Conservation (phyloP, 1,140 invertebrate species). For the Sycophila sp. region DNA sequence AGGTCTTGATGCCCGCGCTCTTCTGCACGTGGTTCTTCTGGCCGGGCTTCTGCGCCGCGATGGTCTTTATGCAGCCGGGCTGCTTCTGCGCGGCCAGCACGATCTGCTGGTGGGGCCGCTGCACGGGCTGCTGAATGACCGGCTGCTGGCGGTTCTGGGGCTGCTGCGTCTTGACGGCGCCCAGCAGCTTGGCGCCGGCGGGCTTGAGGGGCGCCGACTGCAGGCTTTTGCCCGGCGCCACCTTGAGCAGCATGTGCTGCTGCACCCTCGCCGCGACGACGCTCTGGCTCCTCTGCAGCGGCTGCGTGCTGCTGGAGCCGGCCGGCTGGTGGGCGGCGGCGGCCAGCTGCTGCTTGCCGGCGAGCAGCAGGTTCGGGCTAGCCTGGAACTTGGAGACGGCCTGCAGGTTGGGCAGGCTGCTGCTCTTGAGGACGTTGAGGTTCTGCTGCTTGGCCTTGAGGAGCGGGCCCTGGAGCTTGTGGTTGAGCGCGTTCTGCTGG, state of each 20-base stretch:
- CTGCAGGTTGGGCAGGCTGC: conserved; percentile 52
- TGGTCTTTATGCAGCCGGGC: conserved; percentile 60
- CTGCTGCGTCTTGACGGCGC: conserved; percentile 23
- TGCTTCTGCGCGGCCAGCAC: conserved; percentile 14
- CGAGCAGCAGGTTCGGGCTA: conserved; percentile 41
- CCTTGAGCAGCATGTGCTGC: conserved; percentile 6
- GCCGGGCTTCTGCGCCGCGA: conserved; percentile 55
- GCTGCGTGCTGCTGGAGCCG: conserved; percentile 12
- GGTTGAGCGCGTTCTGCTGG: conserved; percentile 43
- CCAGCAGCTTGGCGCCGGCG: not conserved
- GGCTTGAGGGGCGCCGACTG: not conserved
- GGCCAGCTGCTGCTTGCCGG: conserved; percentile 46
- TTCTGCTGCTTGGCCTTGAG: conserved; percentile 46
- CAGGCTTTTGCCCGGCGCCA: not conserved
- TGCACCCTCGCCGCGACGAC: not conserved
- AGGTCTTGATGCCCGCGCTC: conserved; percentile 49
- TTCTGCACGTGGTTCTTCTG: conserved; percentile 55
- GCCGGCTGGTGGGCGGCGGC: conserved; percentile 42
- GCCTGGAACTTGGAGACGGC: conserved; percentile 49
- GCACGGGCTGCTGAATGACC: conserved; percentile 35
- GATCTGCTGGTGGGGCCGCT: conserved; percentile 45
- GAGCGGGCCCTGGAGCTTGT: conserved; percentile 46
- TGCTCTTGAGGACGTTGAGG: conserved; percentile 60
- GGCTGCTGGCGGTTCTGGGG: conserved; percentile 45
- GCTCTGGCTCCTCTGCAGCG: conserved; percentile 44